A percentile compares a stretch with the other conserved stretches of the same genome.
These are phyloP conservation scores for Pristionchus exspectatus DNA, from an alignment of 2,888 invertebrate genomes.

Conservation along the genomic window DNA sequence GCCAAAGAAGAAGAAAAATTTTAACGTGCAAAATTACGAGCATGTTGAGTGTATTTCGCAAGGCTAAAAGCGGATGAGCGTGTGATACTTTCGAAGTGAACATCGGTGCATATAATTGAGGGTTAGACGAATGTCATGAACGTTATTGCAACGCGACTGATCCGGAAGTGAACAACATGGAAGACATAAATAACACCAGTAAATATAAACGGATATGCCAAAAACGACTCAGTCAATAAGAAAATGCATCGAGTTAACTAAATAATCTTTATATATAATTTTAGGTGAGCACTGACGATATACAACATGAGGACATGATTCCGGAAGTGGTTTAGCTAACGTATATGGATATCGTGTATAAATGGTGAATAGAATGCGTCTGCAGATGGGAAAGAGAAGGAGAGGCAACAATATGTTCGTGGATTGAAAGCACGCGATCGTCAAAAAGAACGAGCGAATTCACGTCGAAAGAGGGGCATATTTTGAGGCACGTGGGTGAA, in stretches of 20 bases:
- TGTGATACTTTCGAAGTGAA: too few species aligned
- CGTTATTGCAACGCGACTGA: neutral
- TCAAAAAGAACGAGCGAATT: neutral
- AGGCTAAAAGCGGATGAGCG: too few species aligned
- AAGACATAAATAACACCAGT: too few species aligned
- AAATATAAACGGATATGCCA: neutral
- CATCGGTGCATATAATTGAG: neutral
- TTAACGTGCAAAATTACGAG: too few species aligned
- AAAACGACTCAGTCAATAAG: too few species aligned
- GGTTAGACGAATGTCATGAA: neutral
- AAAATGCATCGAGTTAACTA: too few species aligned
- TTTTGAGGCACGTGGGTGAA: neutral
- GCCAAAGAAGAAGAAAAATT: too few species aligned
- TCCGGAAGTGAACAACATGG: neutral
- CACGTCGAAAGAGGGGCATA: neutral
- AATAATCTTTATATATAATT: neutral
- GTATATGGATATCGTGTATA: neutral
- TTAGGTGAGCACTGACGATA: neutral
- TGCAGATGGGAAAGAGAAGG: neutral
- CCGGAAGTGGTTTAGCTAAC: neutral
- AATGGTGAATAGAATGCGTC: neutral
- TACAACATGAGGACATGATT: neutral
- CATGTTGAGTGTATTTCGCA: too few species aligned
- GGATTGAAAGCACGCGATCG: constrained; percentile 39
- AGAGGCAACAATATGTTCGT: constrained; percentile 42